Evolutionary conservation across 2,113 vertebrate species (phyloP), one percentile per base, ranked within the genome.

Genomic region (Coracopsis vasa): DNA sequence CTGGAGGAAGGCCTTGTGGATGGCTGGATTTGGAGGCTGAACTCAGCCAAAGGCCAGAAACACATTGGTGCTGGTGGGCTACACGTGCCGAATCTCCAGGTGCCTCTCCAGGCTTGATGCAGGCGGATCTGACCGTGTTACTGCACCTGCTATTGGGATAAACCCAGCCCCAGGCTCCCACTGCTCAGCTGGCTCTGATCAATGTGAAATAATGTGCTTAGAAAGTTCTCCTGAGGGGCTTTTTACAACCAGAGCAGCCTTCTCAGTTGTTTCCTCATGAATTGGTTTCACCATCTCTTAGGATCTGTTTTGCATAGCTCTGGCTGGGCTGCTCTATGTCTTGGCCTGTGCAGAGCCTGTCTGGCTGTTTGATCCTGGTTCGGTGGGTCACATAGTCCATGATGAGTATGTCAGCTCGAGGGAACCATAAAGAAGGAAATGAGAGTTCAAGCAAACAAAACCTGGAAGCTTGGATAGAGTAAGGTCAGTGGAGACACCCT

Each of bases 361-460:
- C 65, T 83, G 87, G 62, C 79, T 41, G 2, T 67, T 45, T 16
- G 61, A 50, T 65, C 56, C 62, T 4, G 3, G 47, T 27, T 25
- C 0, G 2, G 7, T 20, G 88, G 88, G 81, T 90, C 50, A 84
- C 80, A 3, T 5, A 45, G 82, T 21, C 70, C 5, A 11, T 11
- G 71, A 37, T 77, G 56, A 71, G 67, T 74, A 18, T 24, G 31
- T 79, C 95, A 72, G 83, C 95, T 91, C 80, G 0, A 56, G 94
- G 85, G 94, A 95, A 29, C 78, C 78, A 28, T 94, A 69, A 95
- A 89, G 79, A 72, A 41, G 47, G 51, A 95, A 2, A 24, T 29
- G 44, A 90, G 82, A 91, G 92, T 92, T 73, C 77, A 70, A 47
- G 75, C 79, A 95, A 90, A 86, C 70, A 94, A 88, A 96, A 86